Base-by-base conservation (phyloP, 92 coral and sea anemone species). In the Diadumene lineata region DNA sequence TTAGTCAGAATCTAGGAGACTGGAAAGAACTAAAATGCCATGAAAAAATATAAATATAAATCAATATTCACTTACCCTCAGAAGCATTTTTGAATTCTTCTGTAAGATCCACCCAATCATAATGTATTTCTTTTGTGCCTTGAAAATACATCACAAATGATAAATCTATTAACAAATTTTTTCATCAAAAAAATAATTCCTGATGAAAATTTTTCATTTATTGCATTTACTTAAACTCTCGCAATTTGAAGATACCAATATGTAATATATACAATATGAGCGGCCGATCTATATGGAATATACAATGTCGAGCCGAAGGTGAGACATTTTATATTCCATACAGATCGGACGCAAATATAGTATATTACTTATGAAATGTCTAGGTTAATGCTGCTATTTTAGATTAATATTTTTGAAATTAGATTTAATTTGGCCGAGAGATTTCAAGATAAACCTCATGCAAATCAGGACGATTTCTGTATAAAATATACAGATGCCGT, bases 81-180 rank as follows among this genome's bases (percentile, higher is more conserved):
- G 88, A 85, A 21, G 97, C 90, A 21, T 78, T 82, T 22, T 79
- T 83, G 50, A 94, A 94, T 26, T 79, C 72, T 11, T 88, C 89
- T 32, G 97, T 91, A 51, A 94, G 81, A 34, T 94, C 88, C 13
- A 80, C 86, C 98, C 98, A 94, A 84, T 94, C 86, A 61, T 94
- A 94, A 44, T 91, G 84, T 32, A 90, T 89, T 65, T 81, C 93
- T 66, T 62, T 81, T 34, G 91, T 82, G 4, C 89, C 98, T 92
- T 70, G 7, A 31, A 34, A 26, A 46, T 25, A 4, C 11, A 55
- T 55, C 15, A 22, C 7, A 58, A 9, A 21, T 3, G n/a, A 53
- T 4, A 53, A 21, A 38, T 38, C 2, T 21, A 53, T 23, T 15
- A 2, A 53, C 10, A 53, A 53, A 3, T 3, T 53, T 17, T 44